Conservation (phyloP, 2,797 vertebrate species). For the Labeo calbasu region DNA sequence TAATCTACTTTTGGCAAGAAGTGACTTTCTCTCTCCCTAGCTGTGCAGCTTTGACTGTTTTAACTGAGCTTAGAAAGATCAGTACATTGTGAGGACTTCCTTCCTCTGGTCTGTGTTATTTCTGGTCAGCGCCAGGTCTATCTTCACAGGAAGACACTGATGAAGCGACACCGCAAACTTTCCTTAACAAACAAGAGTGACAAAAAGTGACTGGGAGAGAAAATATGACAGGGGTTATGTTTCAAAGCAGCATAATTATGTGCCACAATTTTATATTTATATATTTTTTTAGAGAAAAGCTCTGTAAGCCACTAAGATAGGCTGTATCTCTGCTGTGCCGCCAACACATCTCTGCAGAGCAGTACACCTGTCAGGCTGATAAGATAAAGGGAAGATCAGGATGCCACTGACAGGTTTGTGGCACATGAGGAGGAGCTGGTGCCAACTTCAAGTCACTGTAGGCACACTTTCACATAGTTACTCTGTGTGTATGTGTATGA, state of each 20-base stretch:
- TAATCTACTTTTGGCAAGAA: slow-evolving; percentile 2
- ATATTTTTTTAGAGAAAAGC: background rate
- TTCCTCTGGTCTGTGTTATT: slow-evolving; percentile 50
- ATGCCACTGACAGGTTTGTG: background rate
- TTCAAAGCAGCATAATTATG: background rate
- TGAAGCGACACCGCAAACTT: background rate
- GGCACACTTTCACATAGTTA: slow-evolving; percentile 1
- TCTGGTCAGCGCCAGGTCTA: slow-evolving; percentile 30
- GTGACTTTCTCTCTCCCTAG: background rate
- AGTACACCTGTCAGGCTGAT: background rate
- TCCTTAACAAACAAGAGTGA: background rate
- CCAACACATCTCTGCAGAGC: background rate
- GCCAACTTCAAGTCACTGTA: background rate
- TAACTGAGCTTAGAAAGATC: slow-evolving; percentile 14
- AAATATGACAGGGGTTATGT: background rate
- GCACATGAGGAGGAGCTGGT: background rate
- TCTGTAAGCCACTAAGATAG: background rate
- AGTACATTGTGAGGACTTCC: slow-evolving; percentile 37
- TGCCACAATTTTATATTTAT: background rate
- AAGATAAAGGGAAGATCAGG: background rate
- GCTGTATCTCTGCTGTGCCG: background rate
- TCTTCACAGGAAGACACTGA: slow-evolving; percentile 37
- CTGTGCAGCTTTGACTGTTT: background rate
- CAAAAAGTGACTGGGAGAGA: background rate
- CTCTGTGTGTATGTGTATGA: background rate